Base-by-base conservation (phyloP, 2,888 invertebrate genomes). In the Eilema sororculum region DNA sequence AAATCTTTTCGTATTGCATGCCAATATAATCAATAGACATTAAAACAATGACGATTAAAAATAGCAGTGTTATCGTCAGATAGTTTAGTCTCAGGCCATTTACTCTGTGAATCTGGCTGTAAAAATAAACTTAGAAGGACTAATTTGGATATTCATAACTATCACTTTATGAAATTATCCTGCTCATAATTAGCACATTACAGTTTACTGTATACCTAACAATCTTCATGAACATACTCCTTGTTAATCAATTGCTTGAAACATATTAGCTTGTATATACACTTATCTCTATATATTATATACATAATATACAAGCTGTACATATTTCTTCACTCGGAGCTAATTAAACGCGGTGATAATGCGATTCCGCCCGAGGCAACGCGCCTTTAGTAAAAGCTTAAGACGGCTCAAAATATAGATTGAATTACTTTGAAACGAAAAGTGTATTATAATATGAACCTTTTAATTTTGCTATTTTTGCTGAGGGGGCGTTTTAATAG, bases 311-410 rank as follows among this genome's bases (percentile, higher is more conserved):
- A 59, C 20, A n/a, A 52, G 22, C 12, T 52, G 24, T 46, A 69
- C 28, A 70, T 73, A 73, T 70, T 71, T 75, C 73, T 77, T 68
- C 64, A 65, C 71, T 72, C 72, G 66, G 68, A 74, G 76, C 79
- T 83, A 85, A 85, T 83, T 85, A 82, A 80, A 74, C 75, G 77
- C 71, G 78, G 82, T 85, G 86, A 85, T 85, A 81, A 82, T 84
- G 78, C 79, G 84, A 84, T 85, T 79, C 67, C 63, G 78, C 80
- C 67, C 70, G 67, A 80, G 67, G 79, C 77, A 79, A 72, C 71
- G 75, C 58, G 77, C 57, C 75, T 79, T 78, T 64, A 72, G 69
- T 41, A 58, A 75, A 77, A 75, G 73, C 80, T 71, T 76, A 74
- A 82, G 83, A 74, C 71, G 77, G 83, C 79, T 75, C 71, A 69